These are phyloP conservation scores for Erebia epiphron DNA, from an alignment of 2,888 invertebrate species.

Conservation along the genomic window DNA sequence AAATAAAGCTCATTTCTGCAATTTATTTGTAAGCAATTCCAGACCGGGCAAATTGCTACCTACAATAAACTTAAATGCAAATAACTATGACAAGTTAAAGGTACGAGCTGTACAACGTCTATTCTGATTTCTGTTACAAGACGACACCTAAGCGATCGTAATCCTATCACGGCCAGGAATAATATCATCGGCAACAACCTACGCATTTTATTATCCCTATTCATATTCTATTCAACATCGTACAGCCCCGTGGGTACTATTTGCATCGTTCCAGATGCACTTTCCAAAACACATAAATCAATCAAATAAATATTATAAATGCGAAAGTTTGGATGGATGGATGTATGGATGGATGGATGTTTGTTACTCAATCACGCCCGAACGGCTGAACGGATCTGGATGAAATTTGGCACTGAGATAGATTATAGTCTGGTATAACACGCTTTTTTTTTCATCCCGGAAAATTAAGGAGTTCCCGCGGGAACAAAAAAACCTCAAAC, in stretches of 20 bases:
- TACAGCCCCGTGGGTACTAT: slow-evolving; percentile 31
- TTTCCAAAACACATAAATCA: too few relatives aligned
- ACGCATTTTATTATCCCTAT: slow-evolving; percentile 33
- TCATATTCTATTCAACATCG: slow-evolving; percentile 40
- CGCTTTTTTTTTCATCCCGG: too few relatives aligned
- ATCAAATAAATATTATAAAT: too few relatives aligned
- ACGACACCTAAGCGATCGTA: slow-evolving; percentile 34
- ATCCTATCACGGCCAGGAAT: slow-evolving; percentile 28
- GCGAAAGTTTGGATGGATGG: too few relatives aligned
- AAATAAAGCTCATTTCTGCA: slow-evolving; percentile 20
- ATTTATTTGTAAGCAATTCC: slow-evolving; percentile 10
- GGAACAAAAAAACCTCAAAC: too few relatives aligned
- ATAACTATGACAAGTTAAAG: slow-evolving; percentile 19
- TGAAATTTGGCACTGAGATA: too few relatives aligned
- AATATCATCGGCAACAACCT: slow-evolving; percentile 29
- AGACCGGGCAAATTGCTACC: slow-evolving; percentile 23
- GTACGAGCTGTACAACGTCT: slow-evolving; percentile 8
- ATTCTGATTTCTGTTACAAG: slow-evolving; percentile 29
- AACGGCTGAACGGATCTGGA: too few relatives aligned
- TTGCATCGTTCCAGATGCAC: slow-evolving; percentile 46
- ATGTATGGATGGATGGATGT: too few relatives aligned
- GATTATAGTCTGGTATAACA: too few relatives aligned
- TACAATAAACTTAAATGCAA: slow-evolving; percentile 20
- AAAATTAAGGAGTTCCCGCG: too few relatives aligned
- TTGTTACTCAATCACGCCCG: too few relatives aligned